Percentiles rank a stretch among this genome's conserved stretches.
phyloP scores from a whole-genome alignment of 2,797 vertebrate genomes.

The Poeciliopsis infans region DNA sequence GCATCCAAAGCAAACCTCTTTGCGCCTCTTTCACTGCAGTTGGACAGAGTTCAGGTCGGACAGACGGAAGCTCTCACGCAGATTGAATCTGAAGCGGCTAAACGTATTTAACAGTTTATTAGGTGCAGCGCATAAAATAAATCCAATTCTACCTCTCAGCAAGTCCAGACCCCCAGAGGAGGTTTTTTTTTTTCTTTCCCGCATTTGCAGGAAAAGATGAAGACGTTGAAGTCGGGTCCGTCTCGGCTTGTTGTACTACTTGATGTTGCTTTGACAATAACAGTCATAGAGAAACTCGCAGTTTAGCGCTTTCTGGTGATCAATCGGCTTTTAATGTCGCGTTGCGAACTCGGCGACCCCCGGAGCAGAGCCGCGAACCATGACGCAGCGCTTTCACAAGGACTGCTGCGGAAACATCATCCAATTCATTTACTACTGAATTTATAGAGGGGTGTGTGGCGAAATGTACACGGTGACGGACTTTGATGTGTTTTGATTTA shows the following conservation, averaged over 20 bases:
- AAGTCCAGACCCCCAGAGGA: constrained; percentile 12
- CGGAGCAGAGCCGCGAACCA: background rate
- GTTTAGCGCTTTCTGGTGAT: background rate
- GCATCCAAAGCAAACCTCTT: constrained; percentile 31
- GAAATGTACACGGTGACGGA: background rate
- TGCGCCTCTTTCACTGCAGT: constrained; percentile 55
- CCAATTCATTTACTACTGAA: background rate
- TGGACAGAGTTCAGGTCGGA: constrained; percentile 60
- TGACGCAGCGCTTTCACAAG: background rate
- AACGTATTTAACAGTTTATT: constrained; percentile 74
- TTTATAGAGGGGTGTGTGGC: background rate
- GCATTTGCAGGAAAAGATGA: constrained; percentile 42
- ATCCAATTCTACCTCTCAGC: constrained; percentile 63
- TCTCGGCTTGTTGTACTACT: constrained; percentile 7
- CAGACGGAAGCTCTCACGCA: constrained; percentile 70
- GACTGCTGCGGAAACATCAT: background rate
- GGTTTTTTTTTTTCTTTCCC: no score
- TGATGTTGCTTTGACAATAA: background rate
- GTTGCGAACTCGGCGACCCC: background rate
- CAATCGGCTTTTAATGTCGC: background rate
- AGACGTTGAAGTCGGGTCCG: constrained; percentile 9
- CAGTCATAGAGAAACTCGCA: constrained; percentile 19
- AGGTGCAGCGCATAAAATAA: constrained; percentile 65
- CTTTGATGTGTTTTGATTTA: background rate
- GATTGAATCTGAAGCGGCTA: constrained; percentile 73